Evolutionary conservation across 2,797 vertebrate genomes (phyloP).

Genomic region (Valencia hispanica): DNA sequence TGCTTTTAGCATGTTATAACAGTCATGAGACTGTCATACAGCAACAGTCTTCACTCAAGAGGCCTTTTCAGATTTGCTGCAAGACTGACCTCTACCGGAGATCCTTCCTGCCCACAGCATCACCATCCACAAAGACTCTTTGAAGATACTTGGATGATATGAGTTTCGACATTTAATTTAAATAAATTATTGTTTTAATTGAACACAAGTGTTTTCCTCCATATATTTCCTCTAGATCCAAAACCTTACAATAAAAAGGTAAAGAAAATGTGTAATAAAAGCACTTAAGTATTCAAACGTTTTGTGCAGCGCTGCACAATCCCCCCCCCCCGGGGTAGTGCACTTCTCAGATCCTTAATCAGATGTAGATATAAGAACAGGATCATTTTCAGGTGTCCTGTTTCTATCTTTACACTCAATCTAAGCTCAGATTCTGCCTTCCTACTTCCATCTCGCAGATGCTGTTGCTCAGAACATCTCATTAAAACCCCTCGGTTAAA

Average conservation of each 20-base stretch:
- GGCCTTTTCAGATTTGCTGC: no score
- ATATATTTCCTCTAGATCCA: no score
- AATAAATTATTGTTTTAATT: not conserved
- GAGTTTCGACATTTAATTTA: not conserved
- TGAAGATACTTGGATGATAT: not conserved
- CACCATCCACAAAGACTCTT: no score
- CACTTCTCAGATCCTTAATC: slow-evolving; percentile 12
- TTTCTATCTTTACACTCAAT: slow-evolving; percentile 48
- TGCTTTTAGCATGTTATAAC: no score
- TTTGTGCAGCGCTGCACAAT: not conserved
- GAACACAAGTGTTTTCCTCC: not conserved
- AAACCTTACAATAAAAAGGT: not conserved
- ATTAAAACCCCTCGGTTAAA: not conserved
- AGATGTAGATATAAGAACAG: slow-evolving; percentile 22
- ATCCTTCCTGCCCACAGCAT: no score
- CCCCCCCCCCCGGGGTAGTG: not conserved
- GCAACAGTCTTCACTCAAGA: no score
- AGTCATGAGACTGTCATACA: no score
- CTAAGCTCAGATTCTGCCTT: slow-evolving; percentile 15
- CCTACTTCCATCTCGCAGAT: not conserved
- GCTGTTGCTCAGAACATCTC: not conserved
- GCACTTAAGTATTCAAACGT: not conserved
- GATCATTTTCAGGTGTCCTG: slow-evolving; percentile 45
- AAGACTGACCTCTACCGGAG: no score
- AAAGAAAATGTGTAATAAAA: not conserved